phyloP scores from a whole-genome alignment of 1,140 invertebrate genomes.

The Drosophila novamexicana region DNA sequence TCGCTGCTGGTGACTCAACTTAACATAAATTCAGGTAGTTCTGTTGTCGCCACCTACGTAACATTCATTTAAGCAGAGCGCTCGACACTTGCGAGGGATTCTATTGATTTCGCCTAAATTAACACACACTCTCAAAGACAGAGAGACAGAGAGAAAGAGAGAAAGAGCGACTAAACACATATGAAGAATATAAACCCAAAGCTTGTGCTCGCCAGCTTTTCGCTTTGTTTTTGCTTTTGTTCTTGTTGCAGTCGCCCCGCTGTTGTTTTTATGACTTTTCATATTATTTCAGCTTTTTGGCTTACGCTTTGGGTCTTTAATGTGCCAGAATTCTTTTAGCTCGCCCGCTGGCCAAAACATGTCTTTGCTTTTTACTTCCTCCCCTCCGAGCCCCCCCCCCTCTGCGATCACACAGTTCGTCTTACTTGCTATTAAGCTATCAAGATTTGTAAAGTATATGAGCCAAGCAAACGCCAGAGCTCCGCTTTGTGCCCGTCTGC shows the following conservation, averaged over 20 bases:
- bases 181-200: constrained; percentile 22
- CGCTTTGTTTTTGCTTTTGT: constrained; percentile 8
- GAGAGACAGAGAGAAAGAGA: constrained; percentile 7
- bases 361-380: constrained; percentile 68
- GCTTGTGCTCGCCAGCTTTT: constrained; percentile 28
- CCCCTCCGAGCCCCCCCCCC: background rate
- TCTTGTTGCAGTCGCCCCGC: constrained; percentile 50
- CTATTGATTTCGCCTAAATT: constrained; percentile 82
- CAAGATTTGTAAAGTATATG: constrained; percentile 83
- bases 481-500: constrained; percentile 51
- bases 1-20: constrained; percentile 46
- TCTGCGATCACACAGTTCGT: constrained; percentile 14
- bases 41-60: constrained; percentile 54
- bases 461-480: constrained; percentile 67
- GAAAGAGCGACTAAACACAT: background rate
- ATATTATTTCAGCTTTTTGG: constrained; percentile 72
- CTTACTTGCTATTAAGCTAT: constrained; percentile 71
- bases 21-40: constrained; percentile 61
- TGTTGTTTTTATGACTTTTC: constrained; percentile 79
- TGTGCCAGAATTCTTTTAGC: constrained; percentile 53
- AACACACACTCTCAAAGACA: constrained; percentile 55
- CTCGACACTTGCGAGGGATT: constrained; percentile 22
- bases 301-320: constrained; percentile 57
- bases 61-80: constrained; percentile 30
- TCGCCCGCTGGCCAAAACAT: constrained; percentile 76